These are phyloP conservation scores for Leptopilina clavipes DNA, from an alignment of 1,140 invertebrate species.

Conservation along the genomic window DNA sequence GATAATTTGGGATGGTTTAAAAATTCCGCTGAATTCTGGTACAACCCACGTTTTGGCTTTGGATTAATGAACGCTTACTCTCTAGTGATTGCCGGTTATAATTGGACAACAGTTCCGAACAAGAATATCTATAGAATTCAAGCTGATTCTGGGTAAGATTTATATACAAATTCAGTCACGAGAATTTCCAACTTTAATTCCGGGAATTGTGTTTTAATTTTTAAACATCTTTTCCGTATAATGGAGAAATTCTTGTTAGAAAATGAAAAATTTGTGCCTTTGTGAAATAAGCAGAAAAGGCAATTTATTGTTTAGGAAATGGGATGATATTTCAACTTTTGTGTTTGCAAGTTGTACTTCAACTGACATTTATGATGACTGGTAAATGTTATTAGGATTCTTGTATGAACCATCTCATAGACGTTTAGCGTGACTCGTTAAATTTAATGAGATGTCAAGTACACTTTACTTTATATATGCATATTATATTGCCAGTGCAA, in stretches of 20 bases:
- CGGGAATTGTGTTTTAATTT: not conserved
- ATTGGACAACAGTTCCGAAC: conserved; percentile 88
- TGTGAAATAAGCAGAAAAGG: not conserved
- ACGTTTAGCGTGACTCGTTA: conserved; percentile 47
- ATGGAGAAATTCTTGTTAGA: no score
- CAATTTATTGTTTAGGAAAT: no score
- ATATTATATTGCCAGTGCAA: conserved; percentile 35
- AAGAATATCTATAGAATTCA: conserved; percentile 78
- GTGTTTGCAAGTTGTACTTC: not conserved
- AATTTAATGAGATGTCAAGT: conserved; percentile 53
- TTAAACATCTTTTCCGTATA: not conserved
- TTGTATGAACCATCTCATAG: not conserved
- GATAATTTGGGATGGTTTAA: conserved; percentile 84
- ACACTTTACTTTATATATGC: conserved; percentile 48
- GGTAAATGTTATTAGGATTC: not conserved
- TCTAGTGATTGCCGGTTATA: conserved; percentile 83
- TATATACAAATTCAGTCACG: no score
- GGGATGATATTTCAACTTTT: not conserved
- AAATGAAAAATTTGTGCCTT: no score
- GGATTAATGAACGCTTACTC: conserved; percentile 91
- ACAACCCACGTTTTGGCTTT: conserved; percentile 90
- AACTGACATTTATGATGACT: not conserved
- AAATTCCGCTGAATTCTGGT: conserved; percentile 84
- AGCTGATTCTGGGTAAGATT: conserved; percentile 50
- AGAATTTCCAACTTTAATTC: not conserved